These are phyloP conservation scores for Fragum whitleyi DNA, from an alignment of 2,888 invertebrate species.

Conservation along the genomic window DNA sequence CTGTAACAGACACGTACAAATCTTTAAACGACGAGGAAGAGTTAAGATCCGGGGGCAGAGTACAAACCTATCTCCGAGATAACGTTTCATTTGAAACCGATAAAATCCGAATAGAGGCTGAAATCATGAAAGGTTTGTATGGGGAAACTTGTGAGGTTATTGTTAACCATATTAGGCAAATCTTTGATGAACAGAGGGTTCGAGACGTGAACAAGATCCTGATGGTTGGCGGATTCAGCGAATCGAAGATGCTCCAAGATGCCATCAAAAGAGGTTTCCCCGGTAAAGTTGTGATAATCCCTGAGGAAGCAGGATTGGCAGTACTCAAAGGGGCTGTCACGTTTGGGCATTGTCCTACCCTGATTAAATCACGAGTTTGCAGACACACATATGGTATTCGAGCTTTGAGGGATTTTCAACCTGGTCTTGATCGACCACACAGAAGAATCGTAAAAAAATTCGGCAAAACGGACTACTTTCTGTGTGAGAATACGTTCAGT, in stretches of 20 bases:
- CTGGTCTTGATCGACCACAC: constrained; percentile 54
- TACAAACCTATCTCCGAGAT: not conserved
- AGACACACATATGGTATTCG: constrained; percentile 61
- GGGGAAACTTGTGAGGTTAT: constrained; percentile 53
- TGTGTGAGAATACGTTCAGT: constrained; percentile 62
- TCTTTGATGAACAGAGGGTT: constrained; percentile 43
- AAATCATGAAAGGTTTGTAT: constrained; percentile 58
- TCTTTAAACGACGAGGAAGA: constrained; percentile 29
- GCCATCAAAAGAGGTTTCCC: constrained; percentile 53
- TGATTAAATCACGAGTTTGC: constrained; percentile 55
- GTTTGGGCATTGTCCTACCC: constrained; percentile 60
- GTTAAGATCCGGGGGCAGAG: not conserved
- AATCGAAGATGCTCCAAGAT: constrained; percentile 60
- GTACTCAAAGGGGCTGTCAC: constrained; percentile 66
- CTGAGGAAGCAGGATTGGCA: constrained; percentile 59
- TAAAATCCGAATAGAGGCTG: constrained; percentile 63
- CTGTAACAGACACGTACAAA: constrained; percentile 31
- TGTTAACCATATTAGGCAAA: constrained; percentile 47
- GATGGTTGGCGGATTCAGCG: constrained; percentile 70
- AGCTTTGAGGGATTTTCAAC: constrained; percentile 54
- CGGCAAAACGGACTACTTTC: not conserved
- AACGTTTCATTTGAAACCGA: constrained; percentile 33
- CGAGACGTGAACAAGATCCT: constrained; percentile 51
- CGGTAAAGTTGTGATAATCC: constrained; percentile 47
- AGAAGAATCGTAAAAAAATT: constrained; percentile 32